These are phyloP conservation scores for Pangasianodon hypophthalmus DNA, from an alignment of 2,113 vertebrate species.

Conservation along the genomic window DNA sequence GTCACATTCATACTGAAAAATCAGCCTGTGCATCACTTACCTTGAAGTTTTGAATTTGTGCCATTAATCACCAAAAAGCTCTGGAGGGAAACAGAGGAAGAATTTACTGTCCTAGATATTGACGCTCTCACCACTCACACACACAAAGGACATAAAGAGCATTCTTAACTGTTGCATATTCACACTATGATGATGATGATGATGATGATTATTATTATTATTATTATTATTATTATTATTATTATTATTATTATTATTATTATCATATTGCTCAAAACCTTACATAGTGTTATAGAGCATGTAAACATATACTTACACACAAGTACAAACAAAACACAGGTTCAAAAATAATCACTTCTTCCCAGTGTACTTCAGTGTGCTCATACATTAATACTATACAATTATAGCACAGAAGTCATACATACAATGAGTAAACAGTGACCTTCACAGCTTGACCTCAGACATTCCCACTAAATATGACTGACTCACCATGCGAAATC, in stretches of 20 bases:
- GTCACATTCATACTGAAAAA: constrained; percentile 56
- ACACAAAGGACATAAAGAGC: neutral
- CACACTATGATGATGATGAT: neutral
- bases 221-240: too few relatives aligned
- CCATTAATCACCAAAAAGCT: constrained; percentile 43
- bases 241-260: neutral
- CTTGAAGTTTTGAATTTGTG: constrained; percentile 48
- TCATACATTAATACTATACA: neutral
- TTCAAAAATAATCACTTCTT: neutral
- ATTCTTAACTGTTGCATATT: neutral
- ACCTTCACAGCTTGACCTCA: neutral
- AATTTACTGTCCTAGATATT: constrained; percentile 29
- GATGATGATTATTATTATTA: too few relatives aligned
- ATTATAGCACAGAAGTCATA: neutral
- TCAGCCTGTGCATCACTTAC: constrained; percentile 53
- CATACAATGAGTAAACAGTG: constrained; percentile 18
- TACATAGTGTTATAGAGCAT: neutral
- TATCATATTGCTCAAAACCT: neutral
- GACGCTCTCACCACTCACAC: neutral
- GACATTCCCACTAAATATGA: constrained; percentile 15
- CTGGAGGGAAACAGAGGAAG: constrained; percentile 32
- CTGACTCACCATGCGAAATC: neutral
- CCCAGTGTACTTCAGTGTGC: neutral
- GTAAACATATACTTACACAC: neutral
- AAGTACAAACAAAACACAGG: neutral